phyloP scores from a whole-genome alignment of 2,797 vertebrate species.

The Macropus fuliginosus region DNA sequence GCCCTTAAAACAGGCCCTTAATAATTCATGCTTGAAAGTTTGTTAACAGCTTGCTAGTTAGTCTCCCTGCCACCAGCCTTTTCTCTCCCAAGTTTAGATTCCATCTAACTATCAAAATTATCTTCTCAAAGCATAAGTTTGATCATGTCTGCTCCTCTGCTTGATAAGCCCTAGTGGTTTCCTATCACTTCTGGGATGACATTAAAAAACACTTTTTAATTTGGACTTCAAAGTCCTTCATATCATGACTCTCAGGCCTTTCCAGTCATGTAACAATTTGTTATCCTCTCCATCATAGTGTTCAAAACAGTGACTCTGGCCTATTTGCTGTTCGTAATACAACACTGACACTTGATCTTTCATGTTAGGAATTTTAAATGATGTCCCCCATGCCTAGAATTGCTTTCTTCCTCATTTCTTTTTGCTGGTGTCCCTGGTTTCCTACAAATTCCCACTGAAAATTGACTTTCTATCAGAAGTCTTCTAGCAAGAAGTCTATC shows the following conservation, averaged over 20 bases:
- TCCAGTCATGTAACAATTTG: not conserved
- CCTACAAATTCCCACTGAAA: not conserved
- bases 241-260: not conserved
- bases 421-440: not conserved
- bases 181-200: not conserved
- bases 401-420: not conserved
- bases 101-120: not conserved
- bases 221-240: not conserved
- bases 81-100: not conserved
- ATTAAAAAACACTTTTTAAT: not conserved
- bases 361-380: not conserved
- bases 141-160: not conserved
- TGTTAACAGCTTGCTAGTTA: not conserved
- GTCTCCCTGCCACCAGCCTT: not conserved
- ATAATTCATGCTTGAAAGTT: not conserved
- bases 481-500: no score
- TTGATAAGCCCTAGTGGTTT: not conserved
- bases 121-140: not conserved
- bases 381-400: not conserved
- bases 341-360: not conserved
- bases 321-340: not conserved
- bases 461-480: not conserved
- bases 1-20: not conserved
- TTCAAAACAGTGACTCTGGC: not conserved
- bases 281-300: not conserved